These are phyloP conservation scores for Peucedramus taeniatus DNA, from an alignment of 2,113 vertebrate genomes.

Conservation along the genomic window DNA sequence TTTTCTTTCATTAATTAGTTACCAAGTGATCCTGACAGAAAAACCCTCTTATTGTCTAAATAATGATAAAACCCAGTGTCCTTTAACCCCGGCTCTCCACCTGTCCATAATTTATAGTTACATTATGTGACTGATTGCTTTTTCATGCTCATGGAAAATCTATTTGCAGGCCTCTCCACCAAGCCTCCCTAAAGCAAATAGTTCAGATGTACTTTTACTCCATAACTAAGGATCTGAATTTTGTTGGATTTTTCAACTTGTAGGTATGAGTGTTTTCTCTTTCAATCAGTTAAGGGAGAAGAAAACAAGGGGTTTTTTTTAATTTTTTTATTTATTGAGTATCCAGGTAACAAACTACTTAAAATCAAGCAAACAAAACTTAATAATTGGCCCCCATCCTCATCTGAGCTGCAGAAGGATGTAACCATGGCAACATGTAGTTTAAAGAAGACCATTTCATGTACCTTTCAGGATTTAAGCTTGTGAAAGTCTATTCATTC, in stretches of 20 bases:
- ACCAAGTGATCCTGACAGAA: slow-evolving; percentile 16
- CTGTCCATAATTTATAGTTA: background rate
- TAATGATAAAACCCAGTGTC: background rate
- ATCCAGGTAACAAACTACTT: slow-evolving; percentile 82
- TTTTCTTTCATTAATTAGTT: slow-evolving; percentile 52
- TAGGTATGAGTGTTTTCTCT: slow-evolving; percentile 48
- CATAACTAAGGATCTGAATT: slow-evolving; percentile 4
- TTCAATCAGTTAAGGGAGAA: slow-evolving; percentile 48
- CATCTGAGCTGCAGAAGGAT: slow-evolving; percentile 66
- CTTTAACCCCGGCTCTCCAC: background rate
- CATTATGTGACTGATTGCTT: background rate
- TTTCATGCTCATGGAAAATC: background rate
- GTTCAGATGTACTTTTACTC: slow-evolving; percentile 17
- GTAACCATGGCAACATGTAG: slow-evolving; percentile 75
- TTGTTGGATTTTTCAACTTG: background rate
- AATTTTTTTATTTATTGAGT: slow-evolving; percentile 74
- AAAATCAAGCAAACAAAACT: slow-evolving; percentile 79
- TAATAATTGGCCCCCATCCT: slow-evolving; percentile 76
- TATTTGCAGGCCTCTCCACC: background rate
- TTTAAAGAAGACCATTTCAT: slow-evolving; percentile 68
- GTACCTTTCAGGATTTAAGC: slow-evolving; percentile 72
- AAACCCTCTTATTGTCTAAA: slow-evolving; percentile 6
- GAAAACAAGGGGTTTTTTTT: slow-evolving; percentile 55
- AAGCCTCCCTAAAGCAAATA: slow-evolving; percentile 5
- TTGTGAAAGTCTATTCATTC: slow-evolving; percentile 66